A percentile compares a stretch with the other conserved stretches of the same genome.
phyloP scores from a whole-genome alignment of 2,888 invertebrate species.

The Alsophila aescularia region DNA sequence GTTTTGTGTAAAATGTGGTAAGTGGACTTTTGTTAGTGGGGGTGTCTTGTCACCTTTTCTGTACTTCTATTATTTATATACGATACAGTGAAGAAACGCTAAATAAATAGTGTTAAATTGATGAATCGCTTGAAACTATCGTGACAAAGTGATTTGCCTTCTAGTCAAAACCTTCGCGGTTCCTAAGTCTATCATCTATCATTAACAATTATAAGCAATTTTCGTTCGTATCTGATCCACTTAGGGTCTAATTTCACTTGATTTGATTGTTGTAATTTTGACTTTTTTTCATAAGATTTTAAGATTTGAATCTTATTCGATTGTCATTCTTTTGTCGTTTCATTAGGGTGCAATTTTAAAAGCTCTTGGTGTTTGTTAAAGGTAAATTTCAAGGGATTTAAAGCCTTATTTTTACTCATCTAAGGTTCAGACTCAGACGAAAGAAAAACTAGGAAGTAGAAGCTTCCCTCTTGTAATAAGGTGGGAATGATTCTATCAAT shows the following conservation, averaged over 20 bases:
- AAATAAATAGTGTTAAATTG: conserved; percentile 48
- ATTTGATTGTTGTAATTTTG: background rate
- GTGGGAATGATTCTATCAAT: conserved; percentile 43
- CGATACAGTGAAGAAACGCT: conserved; percentile 8
- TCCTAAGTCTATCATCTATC: conserved; percentile 21
- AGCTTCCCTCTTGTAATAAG: conserved; percentile 38
- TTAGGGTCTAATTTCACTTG: conserved; percentile 10
- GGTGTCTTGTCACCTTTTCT: no score
- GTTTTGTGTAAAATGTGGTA: background rate
- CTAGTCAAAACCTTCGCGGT: conserved; percentile 40
- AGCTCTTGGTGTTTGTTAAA: background rate
- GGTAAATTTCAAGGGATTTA: background rate
- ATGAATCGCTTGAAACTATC: conserved; percentile 46
- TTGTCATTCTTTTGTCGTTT: no score
- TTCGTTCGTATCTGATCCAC: conserved; percentile 1
- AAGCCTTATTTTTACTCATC: background rate
- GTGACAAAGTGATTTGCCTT: conserved; percentile 53
- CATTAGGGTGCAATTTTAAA: background rate
- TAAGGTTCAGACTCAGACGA: conserved; percentile 1
- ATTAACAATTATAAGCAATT: background rate
- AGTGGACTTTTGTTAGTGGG: no score
- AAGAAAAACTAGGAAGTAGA: conserved; percentile 29
- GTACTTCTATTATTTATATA: no score
- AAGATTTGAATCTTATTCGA: no score
- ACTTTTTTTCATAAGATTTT: background rate